Evolutionary conservation across 2,797 vertebrate genomes (phyloP), one percentile per base, ranked within the genome.

Genomic region (Phoxinus dragarum): DNA sequence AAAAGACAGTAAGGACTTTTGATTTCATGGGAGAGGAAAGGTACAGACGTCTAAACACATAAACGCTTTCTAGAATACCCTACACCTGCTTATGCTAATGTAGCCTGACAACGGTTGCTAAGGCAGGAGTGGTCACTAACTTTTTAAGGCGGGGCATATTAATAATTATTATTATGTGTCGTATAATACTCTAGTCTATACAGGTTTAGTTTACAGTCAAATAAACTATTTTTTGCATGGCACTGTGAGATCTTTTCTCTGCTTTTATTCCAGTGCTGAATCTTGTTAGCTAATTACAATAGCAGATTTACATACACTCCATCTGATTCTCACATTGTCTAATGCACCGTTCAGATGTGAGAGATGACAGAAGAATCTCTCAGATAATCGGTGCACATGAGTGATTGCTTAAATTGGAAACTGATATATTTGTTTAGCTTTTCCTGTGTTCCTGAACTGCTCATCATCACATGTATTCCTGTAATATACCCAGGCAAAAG

Each of bases 281-380:
- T 54, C 61, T 42, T 77, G 47, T 47, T 34, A 38, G 31, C 19
- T 75, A 75, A 52, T 67, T 84, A 76, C 42, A 52, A 16, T 19
- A 17, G 64, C 66, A 69, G 49, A 3, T 56, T 76, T 77, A 56
- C 47, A 75, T 69, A 56, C 67, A 31, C 49, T 84, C 23, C 61
- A 27, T 76, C 31, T 84, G 34, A 68, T 27, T 76, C 36, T 77
- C 36, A 77, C 36, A 68, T 69, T 56, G 74, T 68, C 74, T 69
- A 34, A 56, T 84, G 49, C 23, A 77, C 73, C n/a, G 11, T 77
- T 84, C 73, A 59, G 23, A 84, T 59, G 82, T 67, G 64, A 77
- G 47, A 68, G 23, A 76, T 54, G 82, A 68, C 74, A 19, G 44
- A 75, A 38, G 3, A 68, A 40, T 66, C 44, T 69, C 68, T 69